These are phyloP conservation scores for Pomacea maculata DNA, from an alignment of 1,140 invertebrate species.

Conservation along the genomic window DNA sequence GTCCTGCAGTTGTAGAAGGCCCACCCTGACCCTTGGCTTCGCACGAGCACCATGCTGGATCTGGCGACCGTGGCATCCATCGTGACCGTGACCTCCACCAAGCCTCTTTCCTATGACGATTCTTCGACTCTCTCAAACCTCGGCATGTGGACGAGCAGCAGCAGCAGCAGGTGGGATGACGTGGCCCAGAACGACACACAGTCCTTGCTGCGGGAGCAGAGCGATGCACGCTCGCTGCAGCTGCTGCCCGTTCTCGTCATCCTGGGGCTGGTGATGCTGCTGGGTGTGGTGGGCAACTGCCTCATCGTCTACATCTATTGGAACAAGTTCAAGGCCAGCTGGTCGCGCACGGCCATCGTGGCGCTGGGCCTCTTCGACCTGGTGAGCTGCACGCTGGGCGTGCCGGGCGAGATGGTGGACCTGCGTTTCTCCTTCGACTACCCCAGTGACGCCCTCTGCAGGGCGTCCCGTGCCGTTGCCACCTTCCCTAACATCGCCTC, in stretches of 20 bases:
- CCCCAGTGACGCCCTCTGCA: conserved; percentile 35
- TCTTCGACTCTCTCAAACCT: too few species aligned
- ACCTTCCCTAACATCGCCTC: conserved; percentile 40
- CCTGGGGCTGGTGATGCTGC: conserved; percentile 38
- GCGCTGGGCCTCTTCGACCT: conserved; percentile 50
- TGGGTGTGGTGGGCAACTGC: conserved; percentile 46
- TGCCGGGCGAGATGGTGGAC: conserved; percentile 55
- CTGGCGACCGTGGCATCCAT: too few species aligned
- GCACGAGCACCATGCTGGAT: too few species aligned
- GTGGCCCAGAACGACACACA: conserved; percentile 11
- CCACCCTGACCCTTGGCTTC: too few species aligned
- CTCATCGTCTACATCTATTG: conserved; percentile 48
- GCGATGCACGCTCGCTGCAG: conserved; percentile 30
- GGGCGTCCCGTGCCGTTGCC: conserved; percentile 42
- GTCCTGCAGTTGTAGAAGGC: too few species aligned
- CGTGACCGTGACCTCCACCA: too few species aligned
- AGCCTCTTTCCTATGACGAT: too few species aligned
- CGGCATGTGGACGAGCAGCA: too few species aligned
- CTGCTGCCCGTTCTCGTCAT: conserved; percentile 35
- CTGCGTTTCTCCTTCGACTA: conserved; percentile 45
- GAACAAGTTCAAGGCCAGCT: conserved; percentile 39
- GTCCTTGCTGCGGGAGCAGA: conserved; percentile 27
- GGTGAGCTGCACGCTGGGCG: conserved; percentile 41
- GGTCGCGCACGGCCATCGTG: conserved; percentile 48
- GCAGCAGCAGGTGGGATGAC: too few species aligned